Percentiles rank a stretch among this genome's conserved stretches.
These are phyloP conservation scores for Takifugu ocellatus DNA, from an alignment of 2,797 vertebrate genomes.

Conservation along the genomic window DNA sequence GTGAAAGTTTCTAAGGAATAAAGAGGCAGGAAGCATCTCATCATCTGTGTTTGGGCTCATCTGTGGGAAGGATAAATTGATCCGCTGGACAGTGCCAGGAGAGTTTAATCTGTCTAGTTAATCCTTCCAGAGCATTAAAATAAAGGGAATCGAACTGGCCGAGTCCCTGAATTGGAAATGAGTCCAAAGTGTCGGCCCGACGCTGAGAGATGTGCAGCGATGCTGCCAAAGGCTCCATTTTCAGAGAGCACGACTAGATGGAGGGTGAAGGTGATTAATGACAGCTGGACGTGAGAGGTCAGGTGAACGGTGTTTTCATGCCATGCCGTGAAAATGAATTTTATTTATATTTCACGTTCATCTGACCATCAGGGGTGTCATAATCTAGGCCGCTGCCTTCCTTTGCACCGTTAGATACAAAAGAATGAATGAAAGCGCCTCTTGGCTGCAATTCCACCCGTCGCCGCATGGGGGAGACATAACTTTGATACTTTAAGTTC, in stretches of 20 bases:
- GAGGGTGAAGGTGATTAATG: slow-evolving; percentile 39
- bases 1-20: slow-evolving; percentile 2
- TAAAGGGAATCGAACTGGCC: slow-evolving; percentile 55
- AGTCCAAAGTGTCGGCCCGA: slow-evolving; percentile 54
- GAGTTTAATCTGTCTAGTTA: slow-evolving; percentile 66
- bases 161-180: slow-evolving; percentile 65
- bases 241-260: slow-evolving; percentile 40
- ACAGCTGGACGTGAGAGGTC: slow-evolving; percentile 43
- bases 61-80: slow-evolving; percentile 40
- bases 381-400: too few species aligned
- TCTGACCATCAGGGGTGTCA: too few species aligned
- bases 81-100: slow-evolving; percentile 41
- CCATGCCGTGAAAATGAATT: slow-evolving; percentile 4
- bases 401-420: too few species aligned
- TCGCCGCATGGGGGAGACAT: background rate
- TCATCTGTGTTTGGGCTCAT: slow-evolving; percentile 38
- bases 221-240: slow-evolving; percentile 61
- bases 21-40: slow-evolving; percentile 21
- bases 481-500: background rate
- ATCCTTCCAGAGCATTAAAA: slow-evolving; percentile 62
- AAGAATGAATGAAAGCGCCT: too few species aligned
- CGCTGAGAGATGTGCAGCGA: slow-evolving; percentile 47
- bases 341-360: too few species aligned
- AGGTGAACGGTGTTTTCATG: slow-evolving; percentile 41
- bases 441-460: background rate